These are phyloP conservation scores for Tragulus kanchil DNA, from an alignment of 2,113 vertebrate genomes.

Conservation along the genomic window DNA sequence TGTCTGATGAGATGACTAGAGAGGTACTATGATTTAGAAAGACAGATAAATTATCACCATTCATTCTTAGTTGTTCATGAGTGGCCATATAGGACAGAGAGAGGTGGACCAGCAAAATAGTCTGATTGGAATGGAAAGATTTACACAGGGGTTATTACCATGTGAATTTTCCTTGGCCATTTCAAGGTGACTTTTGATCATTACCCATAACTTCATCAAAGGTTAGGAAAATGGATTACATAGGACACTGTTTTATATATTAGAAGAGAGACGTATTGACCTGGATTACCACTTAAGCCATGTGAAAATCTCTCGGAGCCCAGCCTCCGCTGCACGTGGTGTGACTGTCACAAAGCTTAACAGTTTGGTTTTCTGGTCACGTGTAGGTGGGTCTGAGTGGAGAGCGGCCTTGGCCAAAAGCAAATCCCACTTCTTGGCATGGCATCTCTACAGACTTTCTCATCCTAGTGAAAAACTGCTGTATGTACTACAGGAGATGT, in stretches of 20 bases:
- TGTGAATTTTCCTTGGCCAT: slow-evolving; percentile 39
- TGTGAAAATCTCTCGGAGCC: neutral
- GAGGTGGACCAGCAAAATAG: neutral
- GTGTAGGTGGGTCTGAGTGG: neutral
- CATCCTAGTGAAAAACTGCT: neutral
- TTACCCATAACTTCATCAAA: neutral
- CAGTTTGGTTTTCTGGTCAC: neutral
- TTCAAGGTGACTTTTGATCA: slow-evolving; percentile 37
- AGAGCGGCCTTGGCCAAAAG: neutral
- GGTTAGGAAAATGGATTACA: neutral
- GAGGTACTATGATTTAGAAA: slow-evolving; percentile 43
- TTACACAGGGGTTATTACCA: neutral
- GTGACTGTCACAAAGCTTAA: neutral
- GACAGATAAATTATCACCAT: neutral
- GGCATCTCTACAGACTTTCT: neutral
- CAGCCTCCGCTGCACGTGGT: neutral
- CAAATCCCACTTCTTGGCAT: neutral
- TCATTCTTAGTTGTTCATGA: slow-evolving; percentile 4
- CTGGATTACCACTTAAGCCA: neutral
- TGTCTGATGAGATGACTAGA: neutral
- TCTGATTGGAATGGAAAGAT: neutral
- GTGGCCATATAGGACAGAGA: neutral
- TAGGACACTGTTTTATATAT: neutral
- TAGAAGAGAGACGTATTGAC: neutral
- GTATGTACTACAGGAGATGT: neutral